These are phyloP conservation scores for Siphonodentalium dalli DNA, from an alignment of 2,888 invertebrate species.

Conservation along the genomic window DNA sequence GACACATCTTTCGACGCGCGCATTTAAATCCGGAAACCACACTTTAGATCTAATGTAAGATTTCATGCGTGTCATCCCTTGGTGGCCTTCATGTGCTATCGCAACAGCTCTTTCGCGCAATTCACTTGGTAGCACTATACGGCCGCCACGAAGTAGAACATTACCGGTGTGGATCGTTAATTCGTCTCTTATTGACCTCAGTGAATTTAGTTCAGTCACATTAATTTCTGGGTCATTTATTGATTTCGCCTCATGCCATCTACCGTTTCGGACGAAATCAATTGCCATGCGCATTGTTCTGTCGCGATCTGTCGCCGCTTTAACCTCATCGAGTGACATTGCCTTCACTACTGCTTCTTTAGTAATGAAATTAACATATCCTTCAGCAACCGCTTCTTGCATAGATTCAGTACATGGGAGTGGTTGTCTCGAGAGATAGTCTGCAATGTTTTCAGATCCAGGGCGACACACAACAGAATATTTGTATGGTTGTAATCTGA, in stretches of 20 bases:
- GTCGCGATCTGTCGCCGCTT: constrained; percentile 22
- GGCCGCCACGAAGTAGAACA: constrained; percentile 16
- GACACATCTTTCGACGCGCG: constrained; percentile 17
- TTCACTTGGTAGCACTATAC: constrained; percentile 20
- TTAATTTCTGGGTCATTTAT: constrained; percentile 17
- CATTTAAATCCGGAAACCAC: constrained; percentile 35
- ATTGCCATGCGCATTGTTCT: constrained; percentile 28
- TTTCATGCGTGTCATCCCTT: constrained; percentile 34
- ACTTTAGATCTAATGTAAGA: constrained; percentile 27
- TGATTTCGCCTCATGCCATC: constrained; percentile 25
- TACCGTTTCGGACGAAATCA: constrained; percentile 12
- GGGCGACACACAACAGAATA: constrained; percentile 22
- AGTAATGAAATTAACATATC: constrained; percentile 33
- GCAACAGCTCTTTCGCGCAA: constrained; percentile 22
- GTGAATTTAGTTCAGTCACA: constrained; percentile 9
- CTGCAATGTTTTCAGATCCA: constrained; percentile 33
- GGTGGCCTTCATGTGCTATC: constrained; percentile 38
- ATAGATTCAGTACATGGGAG: not conserved
- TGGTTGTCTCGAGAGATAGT: constrained; percentile 37
- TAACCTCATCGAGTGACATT: constrained; percentile 36
- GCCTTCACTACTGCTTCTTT: constrained; percentile 28
- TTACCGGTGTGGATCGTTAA: constrained; percentile 18
- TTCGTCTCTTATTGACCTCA: constrained; percentile 22
- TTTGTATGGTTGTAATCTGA: constrained; percentile 31
- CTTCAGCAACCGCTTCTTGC: constrained; percentile 30